Conservation (phyloP, 92 coral and sea anemone species). For the Virgularia gustaviana region DNA sequence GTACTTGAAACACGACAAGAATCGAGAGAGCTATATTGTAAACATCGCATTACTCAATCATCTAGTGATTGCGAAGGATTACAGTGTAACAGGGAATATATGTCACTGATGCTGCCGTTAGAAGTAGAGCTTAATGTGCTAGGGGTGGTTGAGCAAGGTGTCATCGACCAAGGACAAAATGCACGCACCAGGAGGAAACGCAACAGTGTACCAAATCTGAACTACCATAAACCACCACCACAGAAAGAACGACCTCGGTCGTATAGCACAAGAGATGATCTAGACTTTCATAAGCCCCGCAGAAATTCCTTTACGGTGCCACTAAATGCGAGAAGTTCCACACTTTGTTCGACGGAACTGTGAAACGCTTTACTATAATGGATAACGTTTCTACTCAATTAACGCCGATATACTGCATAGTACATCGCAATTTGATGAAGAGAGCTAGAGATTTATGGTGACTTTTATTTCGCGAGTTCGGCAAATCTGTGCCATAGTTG, state of each 20-base stretch:
- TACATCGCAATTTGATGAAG: no score
- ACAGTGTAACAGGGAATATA: not conserved
- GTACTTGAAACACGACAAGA: not conserved
- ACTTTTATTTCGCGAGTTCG: no score
- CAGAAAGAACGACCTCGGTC: constrained; percentile 20
- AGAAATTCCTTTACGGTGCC: no score
- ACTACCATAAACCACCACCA: not conserved
- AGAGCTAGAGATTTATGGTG: no score
- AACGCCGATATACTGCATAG: not conserved
- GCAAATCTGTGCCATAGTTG: no score
- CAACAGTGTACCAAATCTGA: constrained; percentile 14
- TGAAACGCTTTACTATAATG: not conserved
- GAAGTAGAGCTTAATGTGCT: constrained; percentile 37
- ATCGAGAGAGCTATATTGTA: not conserved
- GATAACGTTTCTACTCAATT: not conserved
- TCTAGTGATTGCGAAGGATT: not conserved
- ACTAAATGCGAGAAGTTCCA: no score
- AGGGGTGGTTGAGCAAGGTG: constrained; percentile 33
- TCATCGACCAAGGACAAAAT: constrained; percentile 25
- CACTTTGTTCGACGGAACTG: constrained; percentile 33
- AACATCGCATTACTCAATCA: constrained; percentile 13
- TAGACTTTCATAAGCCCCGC: not conserved
- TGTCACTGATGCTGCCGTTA: constrained; percentile 23
- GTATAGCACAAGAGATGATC: not conserved
- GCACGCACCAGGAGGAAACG: constrained; percentile 9